These are phyloP conservation scores for Metopolophium dirhodum DNA, from an alignment of 1,140 invertebrate genomes.

Conservation along the genomic window DNA sequence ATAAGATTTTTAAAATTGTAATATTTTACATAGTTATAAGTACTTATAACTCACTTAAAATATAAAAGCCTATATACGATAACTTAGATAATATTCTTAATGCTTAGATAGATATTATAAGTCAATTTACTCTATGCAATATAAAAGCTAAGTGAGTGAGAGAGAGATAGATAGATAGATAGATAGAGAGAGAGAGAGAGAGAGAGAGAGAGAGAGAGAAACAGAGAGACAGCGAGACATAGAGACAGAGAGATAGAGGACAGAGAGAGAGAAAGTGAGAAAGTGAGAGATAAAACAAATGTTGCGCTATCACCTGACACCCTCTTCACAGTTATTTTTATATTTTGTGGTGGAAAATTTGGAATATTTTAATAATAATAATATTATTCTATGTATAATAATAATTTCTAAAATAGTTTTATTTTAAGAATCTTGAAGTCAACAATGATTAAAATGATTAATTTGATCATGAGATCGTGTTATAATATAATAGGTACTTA, in stretches of 20 bases:
- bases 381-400: not conserved
- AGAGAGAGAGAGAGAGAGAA: not conserved
- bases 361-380: not conserved
- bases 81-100: not conserved
- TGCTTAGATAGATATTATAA: no score
- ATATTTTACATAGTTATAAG: no score
- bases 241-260: not conserved
- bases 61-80: not conserved
- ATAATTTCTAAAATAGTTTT: not conserved
- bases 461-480: not conserved
- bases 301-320: fast-evolving
- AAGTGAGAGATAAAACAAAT: not conserved
- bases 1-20: no score
- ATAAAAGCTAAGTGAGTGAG: no score
- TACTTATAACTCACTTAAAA: no score
- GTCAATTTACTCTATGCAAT: no score
- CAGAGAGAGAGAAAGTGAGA: no score
- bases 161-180: not conserved
- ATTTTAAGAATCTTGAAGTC: not conserved
- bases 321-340: not conserved
- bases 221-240: no score
- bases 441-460: not conserved
- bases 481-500: not conserved
- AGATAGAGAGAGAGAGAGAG: not conserved
- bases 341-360: not conserved